Evolutionary conservation across 2,113 vertebrate genomes (phyloP), one percentile per base, ranked within the genome.

Genomic region (Chascanopsetta lugubris): DNA sequence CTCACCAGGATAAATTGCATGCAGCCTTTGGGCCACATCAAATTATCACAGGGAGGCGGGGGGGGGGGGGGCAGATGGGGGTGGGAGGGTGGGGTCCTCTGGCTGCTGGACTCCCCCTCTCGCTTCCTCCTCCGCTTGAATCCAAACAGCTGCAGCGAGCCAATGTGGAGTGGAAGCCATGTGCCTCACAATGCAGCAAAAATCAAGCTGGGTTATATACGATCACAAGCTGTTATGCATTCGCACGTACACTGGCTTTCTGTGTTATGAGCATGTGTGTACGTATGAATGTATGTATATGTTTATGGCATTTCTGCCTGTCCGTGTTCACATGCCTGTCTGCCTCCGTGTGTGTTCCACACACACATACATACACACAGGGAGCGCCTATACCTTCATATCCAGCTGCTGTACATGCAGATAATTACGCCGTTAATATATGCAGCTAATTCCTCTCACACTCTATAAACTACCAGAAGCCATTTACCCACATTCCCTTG

Each of bases 61-160:
- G 53, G n/a, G n/a, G n/a, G n/a, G n/a, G n/a, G n/a, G n/a, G n/a
- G n/a, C n/a, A n/a, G n/a, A n/a, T n/a, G n/a, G n/a, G n/a, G n/a
- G n/a, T 8, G 27, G 25, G 71, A 36, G 49, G 47, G 73, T 73
- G 80, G 60, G 36, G 53, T 34, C 79, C 68, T 72, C 50, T 79
- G 51, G 32, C 82, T 65, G 53, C 59, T 61, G 32, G 46, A 53
- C 22, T 18, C 40, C 21, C 38, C 1, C 42, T 5, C 8, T 20
- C 8, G 17, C 17, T 24, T 53, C 40, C 25, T 3, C 12, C 20
- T 46, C 36, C 15, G 53, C 15, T 62, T 75, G 78, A 84, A 85
- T 76, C 63, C 56, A 78, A 86, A 76, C 80, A 86, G 73, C 79
- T 85, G 85, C 72, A 81, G 60, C 74, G 56, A 25, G 61, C 61